These are phyloP conservation scores for Amphibalanus amphitrite DNA, from an alignment of 1,140 invertebrate species.

Conservation along the genomic window DNA sequence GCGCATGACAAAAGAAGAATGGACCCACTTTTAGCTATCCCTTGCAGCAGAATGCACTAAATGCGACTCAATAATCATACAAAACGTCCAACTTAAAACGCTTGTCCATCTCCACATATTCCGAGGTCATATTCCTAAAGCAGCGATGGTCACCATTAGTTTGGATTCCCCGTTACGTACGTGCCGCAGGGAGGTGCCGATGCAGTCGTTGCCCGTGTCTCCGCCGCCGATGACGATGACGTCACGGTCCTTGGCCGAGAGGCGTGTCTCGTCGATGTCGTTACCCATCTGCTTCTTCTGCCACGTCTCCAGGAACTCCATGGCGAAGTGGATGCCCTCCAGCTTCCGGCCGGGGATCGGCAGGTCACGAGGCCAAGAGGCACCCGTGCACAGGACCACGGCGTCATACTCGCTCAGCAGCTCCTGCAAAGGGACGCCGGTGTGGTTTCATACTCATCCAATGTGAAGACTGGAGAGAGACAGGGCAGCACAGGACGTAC, in stretches of 20 bases:
- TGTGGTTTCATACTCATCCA: too few relatives aligned
- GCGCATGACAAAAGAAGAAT: too few relatives aligned
- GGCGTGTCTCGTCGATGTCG: constrained; percentile 32
- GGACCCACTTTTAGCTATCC: too few relatives aligned
- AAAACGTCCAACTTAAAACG: too few relatives aligned
- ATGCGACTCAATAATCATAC: too few relatives aligned
- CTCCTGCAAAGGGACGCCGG: constrained; percentile 25
- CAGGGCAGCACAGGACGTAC: too few relatives aligned
- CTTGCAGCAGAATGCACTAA: too few relatives aligned
- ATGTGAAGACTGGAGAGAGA: too few relatives aligned
- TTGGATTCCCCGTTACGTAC: background rate
- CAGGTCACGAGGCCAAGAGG: constrained; percentile 89
- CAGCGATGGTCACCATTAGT: constrained; percentile 7
- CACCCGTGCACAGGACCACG: constrained; percentile 73
- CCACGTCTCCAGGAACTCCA: constrained; percentile 92
- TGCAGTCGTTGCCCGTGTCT: constrained; percentile 99
- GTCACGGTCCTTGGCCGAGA: constrained; percentile 79
- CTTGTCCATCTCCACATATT: too few relatives aligned
- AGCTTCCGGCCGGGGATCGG: constrained; percentile 66
- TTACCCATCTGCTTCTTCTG: constrained; percentile 85
- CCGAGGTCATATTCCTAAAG: constrained; percentile 14
- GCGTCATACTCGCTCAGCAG: constrained; percentile 63
- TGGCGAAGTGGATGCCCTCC: constrained; percentile 88
- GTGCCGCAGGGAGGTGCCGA: constrained; percentile 88
- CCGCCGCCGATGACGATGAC: constrained; percentile 96